Evolutionary conservation across 2,888 invertebrate species (phyloP), one percentile per base, ranked within the genome.

Genomic region (Pristionchus entomophagus): DNA sequence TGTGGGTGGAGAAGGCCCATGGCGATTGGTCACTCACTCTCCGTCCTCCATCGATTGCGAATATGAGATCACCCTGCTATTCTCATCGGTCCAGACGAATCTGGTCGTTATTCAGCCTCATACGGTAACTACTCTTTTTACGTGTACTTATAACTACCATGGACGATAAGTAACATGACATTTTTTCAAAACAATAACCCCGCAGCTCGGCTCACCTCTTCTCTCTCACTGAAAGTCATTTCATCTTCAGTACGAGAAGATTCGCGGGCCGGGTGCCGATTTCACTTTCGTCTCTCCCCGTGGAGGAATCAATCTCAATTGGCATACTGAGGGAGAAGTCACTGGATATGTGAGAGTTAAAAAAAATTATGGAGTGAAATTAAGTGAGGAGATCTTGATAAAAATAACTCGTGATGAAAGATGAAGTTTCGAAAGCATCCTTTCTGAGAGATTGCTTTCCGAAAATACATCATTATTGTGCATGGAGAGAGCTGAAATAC

Each of bases 261-360:
- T 51, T 32, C 32, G 32, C 12, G 78, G 78, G 4, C 78, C 78
- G 17, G 78, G 78, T 29, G 5, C 78, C 22, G 78, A 80, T 49
- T 32, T 80, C 6, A 80, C 78, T 10, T 80, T 80, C 29, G 51
- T 80, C 78, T 80, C 78, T 51, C 78, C 78, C 8, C 49, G 78
- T 0, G 78, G 78, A 51, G 78, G 78, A 32, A 80, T 80, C 78
- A 29, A 26, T 2, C 78, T 80, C 51, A 80, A 80, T 19, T 80
- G 78, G 78, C 78, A 80, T 41, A 26, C 49, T 3, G 19, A 51
- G 51, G 78, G 73, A 45, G 73, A 73, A 12, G 41, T 49, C 6
- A 80, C 49, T 0, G 78, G 78, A 80, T 51, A 51, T 51, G 78
- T 80, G 51, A 80, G 49, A n/a, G n/a, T n/a, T n/a, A n/a, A n/a